Conservation (phyloP, 2,113 vertebrate species). For the Amazona guildingii region DNA sequence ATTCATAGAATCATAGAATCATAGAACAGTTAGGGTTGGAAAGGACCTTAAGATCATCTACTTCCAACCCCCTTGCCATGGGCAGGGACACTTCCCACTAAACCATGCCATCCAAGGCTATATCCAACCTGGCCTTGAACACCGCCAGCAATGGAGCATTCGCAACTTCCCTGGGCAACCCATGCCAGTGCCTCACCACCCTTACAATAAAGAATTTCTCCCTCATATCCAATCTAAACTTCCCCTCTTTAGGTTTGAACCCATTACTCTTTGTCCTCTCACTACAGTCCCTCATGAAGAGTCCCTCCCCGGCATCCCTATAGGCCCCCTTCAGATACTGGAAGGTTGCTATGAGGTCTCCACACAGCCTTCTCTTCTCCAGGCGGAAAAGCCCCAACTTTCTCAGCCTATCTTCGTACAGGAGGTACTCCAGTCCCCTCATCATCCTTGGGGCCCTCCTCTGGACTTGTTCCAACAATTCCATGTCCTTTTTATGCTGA, state of each 20-base stretch:
- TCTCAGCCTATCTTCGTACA: too few relatives aligned
- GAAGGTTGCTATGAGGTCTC: too few relatives aligned
- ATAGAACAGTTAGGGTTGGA: not conserved
- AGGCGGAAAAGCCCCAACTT: too few relatives aligned
- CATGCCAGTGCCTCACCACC: not conserved
- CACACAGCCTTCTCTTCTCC: too few relatives aligned
- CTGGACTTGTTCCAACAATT: too few relatives aligned
- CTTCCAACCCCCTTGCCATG: not conserved
- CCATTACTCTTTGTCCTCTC: not conserved
- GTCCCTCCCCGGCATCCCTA: not conserved
- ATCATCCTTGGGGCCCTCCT: too few relatives aligned
- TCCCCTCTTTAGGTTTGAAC: not conserved
- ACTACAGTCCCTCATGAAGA: not conserved
- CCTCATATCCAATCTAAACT: not conserved
- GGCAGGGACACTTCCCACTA: not conserved
- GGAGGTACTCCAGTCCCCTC: too few relatives aligned
- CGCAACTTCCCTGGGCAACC: not conserved
- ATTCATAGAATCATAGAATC: not conserved
- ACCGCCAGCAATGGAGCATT: not conserved
- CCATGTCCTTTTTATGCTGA: too few relatives aligned
- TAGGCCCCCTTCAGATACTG: not conserved
- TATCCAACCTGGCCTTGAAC: not conserved
- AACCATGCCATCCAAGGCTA: not conserved
- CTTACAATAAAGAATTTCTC: not conserved
- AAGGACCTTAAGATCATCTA: not conserved